phyloP scores from a whole-genome alignment of 2,113 vertebrate genomes.

The Motacilla tschutschensis region DNA sequence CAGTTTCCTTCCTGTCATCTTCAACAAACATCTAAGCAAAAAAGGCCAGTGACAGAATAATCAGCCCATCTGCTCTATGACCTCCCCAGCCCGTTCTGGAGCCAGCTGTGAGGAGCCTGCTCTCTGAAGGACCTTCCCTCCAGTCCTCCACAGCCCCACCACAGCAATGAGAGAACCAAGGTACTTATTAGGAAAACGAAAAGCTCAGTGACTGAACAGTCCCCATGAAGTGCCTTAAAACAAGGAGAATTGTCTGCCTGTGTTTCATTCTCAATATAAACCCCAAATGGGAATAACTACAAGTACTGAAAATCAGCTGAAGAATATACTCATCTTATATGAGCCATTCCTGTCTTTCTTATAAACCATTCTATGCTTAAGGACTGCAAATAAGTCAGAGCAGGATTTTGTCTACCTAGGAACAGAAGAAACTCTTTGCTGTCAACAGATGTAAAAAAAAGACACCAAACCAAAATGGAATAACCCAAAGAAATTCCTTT shows the following conservation, averaged over 20 bases:
- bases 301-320: background rate
- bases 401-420: background rate
- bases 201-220: background rate
- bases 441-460: background rate
- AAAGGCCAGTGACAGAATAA: background rate
- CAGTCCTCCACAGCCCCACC: background rate
- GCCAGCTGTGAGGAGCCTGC: background rate
- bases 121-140: background rate
- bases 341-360: background rate
- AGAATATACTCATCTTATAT: background rate
- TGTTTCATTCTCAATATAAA: background rate
- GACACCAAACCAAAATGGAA: background rate
- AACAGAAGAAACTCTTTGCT: background rate
- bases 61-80: background rate
- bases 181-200: background rate
- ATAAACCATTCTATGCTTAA: background rate
- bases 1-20: background rate
- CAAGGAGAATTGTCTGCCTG: background rate
- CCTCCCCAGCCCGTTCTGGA: background rate
- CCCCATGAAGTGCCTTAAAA: background rate
- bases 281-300: background rate
- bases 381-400: background rate
- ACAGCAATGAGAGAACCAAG: background rate
- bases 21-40: background rate
- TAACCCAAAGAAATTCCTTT: background rate